Percentiles rank a stretch among this genome's conserved stretches.
Evolutionary conservation across 2,113 vertebrate genomes (phyloP).

Genomic region (Calypte anna): DNA sequence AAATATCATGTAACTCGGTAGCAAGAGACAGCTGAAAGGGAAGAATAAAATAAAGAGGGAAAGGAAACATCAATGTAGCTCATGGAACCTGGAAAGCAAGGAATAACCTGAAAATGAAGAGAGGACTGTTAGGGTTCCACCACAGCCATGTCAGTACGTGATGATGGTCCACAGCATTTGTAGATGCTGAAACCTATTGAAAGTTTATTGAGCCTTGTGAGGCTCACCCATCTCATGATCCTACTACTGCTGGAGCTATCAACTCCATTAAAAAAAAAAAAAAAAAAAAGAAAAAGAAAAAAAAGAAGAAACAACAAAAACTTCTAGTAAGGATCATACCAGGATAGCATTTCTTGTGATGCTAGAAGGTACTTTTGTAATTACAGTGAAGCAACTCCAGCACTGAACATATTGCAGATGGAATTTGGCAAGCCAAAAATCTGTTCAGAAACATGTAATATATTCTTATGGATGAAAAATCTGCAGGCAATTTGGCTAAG

Average conservation of each 20-base stretch:
- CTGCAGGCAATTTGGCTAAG: background rate
- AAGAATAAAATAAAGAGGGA: background rate
- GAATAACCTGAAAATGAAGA: background rate
- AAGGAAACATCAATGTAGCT: background rate
- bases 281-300: too few species aligned
- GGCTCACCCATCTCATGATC: background rate
- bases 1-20: background rate
- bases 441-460: background rate
- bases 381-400: background rate
- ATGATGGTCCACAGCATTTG: background rate
- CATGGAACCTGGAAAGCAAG: background rate
- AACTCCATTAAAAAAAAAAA: background rate
- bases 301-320: background rate
- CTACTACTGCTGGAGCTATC: background rate
- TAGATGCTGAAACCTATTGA: background rate
- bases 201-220: background rate
- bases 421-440: background rate
- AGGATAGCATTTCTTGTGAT: background rate
- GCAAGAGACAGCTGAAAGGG: background rate
- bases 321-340: fast-evolving
- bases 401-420: background rate
- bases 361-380: background rate
- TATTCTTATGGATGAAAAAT: background rate
- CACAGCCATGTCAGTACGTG: background rate
- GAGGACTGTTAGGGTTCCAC: background rate